phyloP scores from a whole-genome alignment of 2,888 invertebrate genomes.

The Aleiodes alternator region DNA sequence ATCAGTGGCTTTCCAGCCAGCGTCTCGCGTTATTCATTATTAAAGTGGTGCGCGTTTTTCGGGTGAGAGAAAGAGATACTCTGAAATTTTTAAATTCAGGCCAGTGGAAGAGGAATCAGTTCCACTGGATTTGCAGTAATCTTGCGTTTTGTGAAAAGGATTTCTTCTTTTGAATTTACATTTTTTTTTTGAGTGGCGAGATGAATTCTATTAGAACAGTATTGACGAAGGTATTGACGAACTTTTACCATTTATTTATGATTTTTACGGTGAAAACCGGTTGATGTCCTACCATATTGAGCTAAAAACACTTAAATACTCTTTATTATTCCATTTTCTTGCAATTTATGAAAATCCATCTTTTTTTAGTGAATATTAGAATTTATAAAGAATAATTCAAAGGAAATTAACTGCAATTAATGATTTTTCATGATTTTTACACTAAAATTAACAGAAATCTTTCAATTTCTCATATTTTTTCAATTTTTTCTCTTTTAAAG shows the following conservation, averaged over 20 bases:
- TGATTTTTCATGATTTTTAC: too few species aligned
- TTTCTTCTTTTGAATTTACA: neutral
- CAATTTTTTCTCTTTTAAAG: too few species aligned
- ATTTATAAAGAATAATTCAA: neutral
- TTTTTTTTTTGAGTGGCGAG: slow-evolving; percentile 1
- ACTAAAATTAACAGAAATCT: too few species aligned
- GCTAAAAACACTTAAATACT: neutral
- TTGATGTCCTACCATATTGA: neutral
- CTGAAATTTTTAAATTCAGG: neutral
- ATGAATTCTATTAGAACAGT: slow-evolving; percentile 45
- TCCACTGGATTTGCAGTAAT: neutral
- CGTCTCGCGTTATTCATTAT: slow-evolving; percentile 38
- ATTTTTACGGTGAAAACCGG: neutral
- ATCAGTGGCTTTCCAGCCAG: slow-evolving; percentile 50
- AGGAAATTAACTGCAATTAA: neutral
- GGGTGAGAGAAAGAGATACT: neutral
- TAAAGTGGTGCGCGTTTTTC: slow-evolving; percentile 8
- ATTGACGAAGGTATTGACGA: slow-evolving; percentile 45
- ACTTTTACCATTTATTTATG: slow-evolving; percentile 10
- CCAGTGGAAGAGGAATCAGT: too few species aligned
- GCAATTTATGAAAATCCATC: neutral
- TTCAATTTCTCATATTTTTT: too few species aligned
- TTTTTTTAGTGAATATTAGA: neutral
- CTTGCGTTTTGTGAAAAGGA: neutral
- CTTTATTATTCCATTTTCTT: neutral